A percentile compares a stretch with the other conserved stretches of the same genome.
These are phyloP conservation scores for Mionectes olivaceus DNA, from an alignment of 2,797 vertebrate genomes.

Conservation along the genomic window DNA sequence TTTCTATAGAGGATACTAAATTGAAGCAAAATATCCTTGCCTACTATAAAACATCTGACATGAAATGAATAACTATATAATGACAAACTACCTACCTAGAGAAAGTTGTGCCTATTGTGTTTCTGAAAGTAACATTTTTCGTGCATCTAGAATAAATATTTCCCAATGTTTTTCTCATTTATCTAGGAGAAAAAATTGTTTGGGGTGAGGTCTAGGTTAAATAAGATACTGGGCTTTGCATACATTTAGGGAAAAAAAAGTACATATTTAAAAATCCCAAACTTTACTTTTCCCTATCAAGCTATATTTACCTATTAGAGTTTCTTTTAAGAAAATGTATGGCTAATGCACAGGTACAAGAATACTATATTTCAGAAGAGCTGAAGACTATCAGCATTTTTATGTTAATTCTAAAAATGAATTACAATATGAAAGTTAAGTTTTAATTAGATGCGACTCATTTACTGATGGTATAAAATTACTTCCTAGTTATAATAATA, in stretches of 20 bases:
- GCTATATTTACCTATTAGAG: background rate
- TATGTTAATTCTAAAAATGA: conserved; percentile 22
- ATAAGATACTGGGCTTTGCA: background rate
- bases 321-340: background rate
- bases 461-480: conserved; percentile 19
- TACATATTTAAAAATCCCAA: background rate
- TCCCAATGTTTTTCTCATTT: background rate
- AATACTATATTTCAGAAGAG: background rate
- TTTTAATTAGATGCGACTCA: conserved; percentile 44
- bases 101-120: background rate
- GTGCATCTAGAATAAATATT: background rate
- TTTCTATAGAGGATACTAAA: background rate
- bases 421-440: background rate
- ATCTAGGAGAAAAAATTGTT: background rate
- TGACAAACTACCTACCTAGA: background rate
- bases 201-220: background rate
- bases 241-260: background rate
- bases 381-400: background rate
- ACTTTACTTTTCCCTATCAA: background rate
- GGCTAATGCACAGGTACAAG: background rate
- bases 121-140: background rate
- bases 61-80: background rate
- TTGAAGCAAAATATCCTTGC: background rate
- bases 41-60: background rate
- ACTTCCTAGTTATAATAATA: conserved; percentile 23